Evolutionary conservation across 2,113 vertebrate species (phyloP), one percentile per base, ranked within the genome.

Genomic region (Leucosticte australis): DNA sequence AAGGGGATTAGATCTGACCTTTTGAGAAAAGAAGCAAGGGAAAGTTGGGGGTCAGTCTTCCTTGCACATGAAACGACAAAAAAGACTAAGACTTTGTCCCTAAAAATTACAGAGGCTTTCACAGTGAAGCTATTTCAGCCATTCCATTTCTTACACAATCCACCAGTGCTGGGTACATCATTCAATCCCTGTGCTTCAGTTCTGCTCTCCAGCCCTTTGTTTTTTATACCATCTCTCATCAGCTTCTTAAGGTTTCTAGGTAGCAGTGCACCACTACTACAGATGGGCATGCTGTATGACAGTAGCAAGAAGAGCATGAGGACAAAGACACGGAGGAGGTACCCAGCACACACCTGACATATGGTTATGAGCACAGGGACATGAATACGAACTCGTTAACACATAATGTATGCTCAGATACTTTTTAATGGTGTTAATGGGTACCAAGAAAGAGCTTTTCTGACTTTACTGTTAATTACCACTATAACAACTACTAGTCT

Each of bases 391-490:
- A 79, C 57, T 79, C 46, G 8, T 20, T 71, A 77, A 76, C 59
- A 47, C 17, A 11, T 33, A 69, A 56, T 2, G 2, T 55, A 62
- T 7, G 39, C 42, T 55, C 44, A 41, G 14, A 80, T 69, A 24
- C 31, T 83, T 80, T 91, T 50, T 39, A 65, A 64, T 30, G 37
- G 16, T 63, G 73, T 22, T 74, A 73, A 35, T 23, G 10, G 30
- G 60, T 55, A 84, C 30, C 39, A 78, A 67, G 50, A 81, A 90
- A 56, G 31, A 78, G 68, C 52, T 92, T 62, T 89, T 77, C 85
- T 55, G 90, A 91, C 73, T 74, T 94, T 10, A 68, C 17, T 78
- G 57, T 68, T 92, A 88, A 91, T 78, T 91, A 87, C 44, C 56
- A 89, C 70, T 69, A 13, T 55, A 92, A 83, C 56, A 92, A 90